Evolutionary conservation across 2,113 vertebrate genomes (phyloP).

Genomic region (Aplodontia rufa): DNA sequence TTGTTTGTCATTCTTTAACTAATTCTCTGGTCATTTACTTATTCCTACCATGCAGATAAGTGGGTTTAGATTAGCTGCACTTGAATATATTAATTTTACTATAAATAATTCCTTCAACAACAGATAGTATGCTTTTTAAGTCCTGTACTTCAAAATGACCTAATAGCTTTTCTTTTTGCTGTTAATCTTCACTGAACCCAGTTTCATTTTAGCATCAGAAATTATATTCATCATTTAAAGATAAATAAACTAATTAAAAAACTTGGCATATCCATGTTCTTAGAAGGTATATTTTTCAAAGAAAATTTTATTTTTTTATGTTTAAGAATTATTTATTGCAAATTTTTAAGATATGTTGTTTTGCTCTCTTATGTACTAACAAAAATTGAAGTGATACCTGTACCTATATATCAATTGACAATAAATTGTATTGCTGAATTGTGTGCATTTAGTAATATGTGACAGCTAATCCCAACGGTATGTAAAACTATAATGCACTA

Average conservation of each 20-base stretch:
- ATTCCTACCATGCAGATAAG: background rate
- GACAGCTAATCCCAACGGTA: no score
- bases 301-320: background rate
- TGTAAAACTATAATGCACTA: no score
- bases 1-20: background rate
- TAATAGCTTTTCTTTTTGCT: background rate
- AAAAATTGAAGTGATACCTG: conserved; percentile 1
- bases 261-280: background rate
- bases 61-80: background rate
- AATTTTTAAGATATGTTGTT: background rate
- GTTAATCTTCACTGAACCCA: background rate
- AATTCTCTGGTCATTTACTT: background rate
- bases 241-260: background rate
- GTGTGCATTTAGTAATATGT: no score
- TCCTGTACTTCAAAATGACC: background rate
- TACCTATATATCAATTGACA: no score
- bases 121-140: background rate
- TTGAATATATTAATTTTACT: background rate
- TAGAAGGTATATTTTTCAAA: background rate
- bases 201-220: background rate
- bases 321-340: background rate
- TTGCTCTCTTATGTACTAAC: background rate
- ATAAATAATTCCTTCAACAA: background rate
- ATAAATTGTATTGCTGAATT: no score
- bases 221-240: background rate